A percentile compares a stretch with the other conserved stretches of the same genome.
phyloP scores from a whole-genome alignment of 2,113 vertebrate species.

The Rhea americana region DNA sequence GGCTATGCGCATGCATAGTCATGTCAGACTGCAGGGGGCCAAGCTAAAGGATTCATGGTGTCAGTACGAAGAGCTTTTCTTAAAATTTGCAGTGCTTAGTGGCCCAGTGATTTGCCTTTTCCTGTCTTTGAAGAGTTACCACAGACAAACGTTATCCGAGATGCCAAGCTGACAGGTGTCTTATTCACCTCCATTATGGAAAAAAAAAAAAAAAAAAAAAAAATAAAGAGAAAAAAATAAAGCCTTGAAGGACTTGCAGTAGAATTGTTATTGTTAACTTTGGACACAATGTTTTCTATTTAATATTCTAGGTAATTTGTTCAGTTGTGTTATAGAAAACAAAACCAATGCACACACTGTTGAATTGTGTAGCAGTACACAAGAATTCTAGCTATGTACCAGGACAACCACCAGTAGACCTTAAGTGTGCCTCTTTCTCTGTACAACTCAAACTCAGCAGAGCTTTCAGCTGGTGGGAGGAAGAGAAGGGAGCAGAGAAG shows the following conservation, averaged over 20 bases:
- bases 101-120: background rate
- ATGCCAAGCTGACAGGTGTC: background rate
- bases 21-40: background rate
- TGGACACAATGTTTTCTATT: background rate
- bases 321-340: background rate
- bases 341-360: background rate
- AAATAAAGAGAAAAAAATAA: background rate
- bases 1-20: background rate
- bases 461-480: background rate
- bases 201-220: background rate
- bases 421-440: background rate
- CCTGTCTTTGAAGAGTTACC: background rate
- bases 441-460: background rate
- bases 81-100: background rate
- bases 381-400: background rate
- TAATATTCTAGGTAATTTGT: background rate
- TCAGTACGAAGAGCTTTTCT: background rate
- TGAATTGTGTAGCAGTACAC: background rate
- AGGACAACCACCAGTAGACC: background rate
- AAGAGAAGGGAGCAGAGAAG: background rate
- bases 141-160: background rate
- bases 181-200: background rate
- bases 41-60: background rate
- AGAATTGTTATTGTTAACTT: background rate
- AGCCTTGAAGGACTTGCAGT: background rate